Evolutionary conservation across 2,113 vertebrate species (phyloP), one percentile per base, ranked within the genome.

Genomic region (Pelvicachromis taeniatus): DNA sequence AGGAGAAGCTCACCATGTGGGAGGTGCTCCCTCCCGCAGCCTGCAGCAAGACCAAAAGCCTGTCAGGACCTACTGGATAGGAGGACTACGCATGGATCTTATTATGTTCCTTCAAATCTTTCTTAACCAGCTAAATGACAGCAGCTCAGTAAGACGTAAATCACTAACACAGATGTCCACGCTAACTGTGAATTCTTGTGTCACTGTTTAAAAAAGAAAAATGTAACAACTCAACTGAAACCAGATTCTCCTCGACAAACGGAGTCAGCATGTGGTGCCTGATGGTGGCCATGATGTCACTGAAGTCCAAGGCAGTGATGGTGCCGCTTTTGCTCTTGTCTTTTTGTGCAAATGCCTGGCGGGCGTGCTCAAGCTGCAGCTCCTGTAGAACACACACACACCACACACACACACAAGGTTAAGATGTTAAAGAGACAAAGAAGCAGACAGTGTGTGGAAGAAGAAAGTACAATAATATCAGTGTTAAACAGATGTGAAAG

Each of bases 1-100:
- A 99, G 86, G 99, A 99, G 96, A 99, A 99, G 97, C 99, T 99
- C 93, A 99, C 98, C 96, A 98, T 96, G 94, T 98, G 99, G 78
- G 98, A 97, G 90, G 97, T 98, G 84, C 96, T 97, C 89, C 98
- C 97, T 88, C 98, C 98, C 80, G 98, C 98, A 88, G 96, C 98
- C 99, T 98, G 90, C 80, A 92, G 94, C 77, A 61, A 65, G 9
- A 93, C 14, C 45, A 79, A 83, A 54, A 84, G 16, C 52, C 59
- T 58, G 83, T 88, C 81, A 89, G 13, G 13, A 77, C 11, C 59
- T 65, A 56, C 17, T 40, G 50, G 6, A 21, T 5, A 70, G 53
- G 21, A 81, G 14, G 33, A 21, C 29, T 55, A 31, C 4, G 7
- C 1, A 40, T 81, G 14, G 16, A 42, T 65, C 19, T 38, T 87